phyloP scores from a whole-genome alignment of 2,113 vertebrate species.

The Colossoma macropomum region DNA sequence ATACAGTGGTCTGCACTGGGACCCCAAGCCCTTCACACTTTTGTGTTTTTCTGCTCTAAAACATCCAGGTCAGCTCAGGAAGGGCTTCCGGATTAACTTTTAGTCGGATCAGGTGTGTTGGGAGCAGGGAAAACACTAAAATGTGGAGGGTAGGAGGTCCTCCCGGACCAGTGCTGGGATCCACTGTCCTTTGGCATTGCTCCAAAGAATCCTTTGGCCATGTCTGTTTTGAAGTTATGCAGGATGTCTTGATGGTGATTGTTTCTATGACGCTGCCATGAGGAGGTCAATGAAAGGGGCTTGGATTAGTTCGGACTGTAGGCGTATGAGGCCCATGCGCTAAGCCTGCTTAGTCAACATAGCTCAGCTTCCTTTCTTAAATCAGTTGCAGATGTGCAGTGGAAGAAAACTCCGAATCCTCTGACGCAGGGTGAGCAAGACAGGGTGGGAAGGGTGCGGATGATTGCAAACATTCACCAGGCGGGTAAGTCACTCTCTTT shows the following conservation, averaged over 20 bases:
- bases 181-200: no score
- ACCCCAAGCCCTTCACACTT: no score
- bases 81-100: no score
- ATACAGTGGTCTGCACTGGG: no score
- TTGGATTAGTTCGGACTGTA: background rate
- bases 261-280: slow-evolving; percentile 4
- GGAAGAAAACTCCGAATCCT: slow-evolving; percentile 20
- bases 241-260: background rate
- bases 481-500: slow-evolving; percentile 58
- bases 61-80: no score
- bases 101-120: no score
- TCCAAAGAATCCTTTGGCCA: no score
- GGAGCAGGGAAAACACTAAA: no score
- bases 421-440: slow-evolving; percentile 61
- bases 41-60: no score
- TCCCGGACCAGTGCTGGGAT: no score
- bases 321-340: background rate
- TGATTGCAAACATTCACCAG: slow-evolving; percentile 68
- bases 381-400: slow-evolving; percentile 38
- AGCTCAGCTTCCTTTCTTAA: slow-evolving; percentile 38
- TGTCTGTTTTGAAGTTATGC: background rate
- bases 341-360: slow-evolving; percentile 27
- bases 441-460: slow-evolving; percentile 60
- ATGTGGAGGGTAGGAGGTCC: no score
- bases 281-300: background rate